Evolutionary conservation across 2,888 invertebrate species (phyloP).

Genomic region (Diaphora mendica): DNA sequence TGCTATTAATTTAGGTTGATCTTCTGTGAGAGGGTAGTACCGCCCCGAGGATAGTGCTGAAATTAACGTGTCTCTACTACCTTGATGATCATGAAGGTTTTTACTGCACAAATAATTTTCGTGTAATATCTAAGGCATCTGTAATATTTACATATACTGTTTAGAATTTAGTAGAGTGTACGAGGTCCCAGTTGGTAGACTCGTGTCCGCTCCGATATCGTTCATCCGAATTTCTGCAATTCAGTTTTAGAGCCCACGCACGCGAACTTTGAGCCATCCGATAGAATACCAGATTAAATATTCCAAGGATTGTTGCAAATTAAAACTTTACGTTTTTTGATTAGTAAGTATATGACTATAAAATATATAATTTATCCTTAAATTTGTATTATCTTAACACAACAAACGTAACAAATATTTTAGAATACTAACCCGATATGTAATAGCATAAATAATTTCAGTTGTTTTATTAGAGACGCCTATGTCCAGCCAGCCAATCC

Average conservation of each 20-base stretch:
- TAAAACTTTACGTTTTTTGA: background rate
- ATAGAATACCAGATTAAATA: conserved; percentile 29
- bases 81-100: too few relatives aligned
- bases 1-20: too few relatives aligned
- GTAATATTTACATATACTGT: conserved; percentile 50
- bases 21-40: too few relatives aligned
- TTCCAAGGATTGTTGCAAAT: conserved; percentile 21
- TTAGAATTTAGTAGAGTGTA: conserved; percentile 58
- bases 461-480: too few relatives aligned
- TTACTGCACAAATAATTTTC: background rate
- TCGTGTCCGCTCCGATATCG: conserved; percentile 65
- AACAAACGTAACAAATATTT: too few relatives aligned
- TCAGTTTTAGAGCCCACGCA: conserved; percentile 48
- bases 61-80: too few relatives aligned
- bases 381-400: background rate
- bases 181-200: conserved; percentile 57
- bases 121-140: conserved; percentile 30
- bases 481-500: too few relatives aligned
- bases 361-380: too few relatives aligned
- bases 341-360: too few relatives aligned
- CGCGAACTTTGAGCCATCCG: conserved; percentile 23
- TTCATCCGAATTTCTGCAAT: conserved; percentile 66
- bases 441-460: too few relatives aligned
- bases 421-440: too few relatives aligned
- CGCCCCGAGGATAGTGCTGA: too few relatives aligned